Conservation (phyloP, 92 coral and sea anemone species). For the Palythoa grandis region DNA sequence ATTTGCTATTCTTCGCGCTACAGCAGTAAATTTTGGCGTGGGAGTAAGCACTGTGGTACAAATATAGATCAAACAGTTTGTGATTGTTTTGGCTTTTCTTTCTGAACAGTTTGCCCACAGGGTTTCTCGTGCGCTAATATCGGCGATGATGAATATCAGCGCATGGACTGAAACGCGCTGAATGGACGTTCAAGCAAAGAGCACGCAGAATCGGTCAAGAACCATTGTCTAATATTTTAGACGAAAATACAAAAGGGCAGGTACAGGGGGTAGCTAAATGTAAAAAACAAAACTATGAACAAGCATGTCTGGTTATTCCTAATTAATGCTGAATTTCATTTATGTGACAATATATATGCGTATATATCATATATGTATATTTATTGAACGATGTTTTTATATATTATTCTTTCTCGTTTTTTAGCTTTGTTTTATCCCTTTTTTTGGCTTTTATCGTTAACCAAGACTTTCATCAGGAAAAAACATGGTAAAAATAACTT, state of each 20-base stretch:
- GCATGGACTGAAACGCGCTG: slow-evolving; percentile 15
- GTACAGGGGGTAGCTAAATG: not conserved
- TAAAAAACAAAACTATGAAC: not conserved
- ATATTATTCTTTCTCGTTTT: not conserved
- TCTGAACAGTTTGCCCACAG: slow-evolving; percentile 18
- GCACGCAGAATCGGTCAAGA: slow-evolving; percentile 2
- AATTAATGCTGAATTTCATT: not conserved
- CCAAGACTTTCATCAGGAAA: too few species aligned
- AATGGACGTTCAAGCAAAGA: not conserved
- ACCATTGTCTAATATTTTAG: slow-evolving; percentile 5
- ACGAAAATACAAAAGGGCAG: slow-evolving; percentile 8
- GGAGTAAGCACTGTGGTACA: slow-evolving; percentile 22
- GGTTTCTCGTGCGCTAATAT: slow-evolving; percentile 16
- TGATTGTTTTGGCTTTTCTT: slow-evolving; percentile 17
- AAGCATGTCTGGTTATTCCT: not conserved
- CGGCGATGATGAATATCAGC: slow-evolving; percentile 7
- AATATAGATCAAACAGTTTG: slow-evolving; percentile 40
- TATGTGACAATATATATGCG: too few species aligned
- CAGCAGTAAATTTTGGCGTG: slow-evolving; percentile 29
- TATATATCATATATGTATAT: too few species aligned
- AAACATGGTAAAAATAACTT: too few species aligned
- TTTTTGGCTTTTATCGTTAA: too few species aligned
- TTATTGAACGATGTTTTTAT: not conserved
- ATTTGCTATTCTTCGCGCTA: slow-evolving; percentile 16
- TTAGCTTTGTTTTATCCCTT: too few species aligned